Evolutionary conservation across 1,140 invertebrate species (phyloP).

Genomic region (Scaptomyza graminum): DNA sequence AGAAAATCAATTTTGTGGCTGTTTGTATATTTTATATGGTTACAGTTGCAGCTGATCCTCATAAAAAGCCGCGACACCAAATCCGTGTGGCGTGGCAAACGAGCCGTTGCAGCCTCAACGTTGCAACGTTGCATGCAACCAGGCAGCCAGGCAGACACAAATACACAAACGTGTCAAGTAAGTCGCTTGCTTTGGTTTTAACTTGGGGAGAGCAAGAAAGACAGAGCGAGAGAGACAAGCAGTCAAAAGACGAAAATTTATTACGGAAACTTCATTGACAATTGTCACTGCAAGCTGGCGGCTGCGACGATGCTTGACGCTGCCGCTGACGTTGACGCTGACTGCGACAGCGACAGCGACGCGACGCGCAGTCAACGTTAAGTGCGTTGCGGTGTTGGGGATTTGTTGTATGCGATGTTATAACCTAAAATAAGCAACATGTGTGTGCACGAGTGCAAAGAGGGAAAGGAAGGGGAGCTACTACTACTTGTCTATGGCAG

Average conservation of each 20-base stretch:
- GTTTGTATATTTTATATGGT: slow-evolving; percentile 75
- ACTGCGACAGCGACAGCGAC: slow-evolving; percentile 5
- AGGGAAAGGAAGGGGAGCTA: slow-evolving; percentile 37
- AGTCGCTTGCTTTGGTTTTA: slow-evolving; percentile 34
- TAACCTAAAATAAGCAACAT: slow-evolving; percentile 77
- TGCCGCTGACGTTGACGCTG: slow-evolving; percentile 22
- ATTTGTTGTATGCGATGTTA: slow-evolving; percentile 65
- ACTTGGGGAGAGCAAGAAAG: slow-evolving; percentile 15
- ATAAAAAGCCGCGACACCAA: slow-evolving; percentile 79
- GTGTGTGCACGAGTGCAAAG: neutral
- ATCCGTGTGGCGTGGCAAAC: slow-evolving; percentile 77
- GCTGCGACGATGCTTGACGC: slow-evolving; percentile 50
- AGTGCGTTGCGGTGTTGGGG: slow-evolving; percentile 78
- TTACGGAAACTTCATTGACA: slow-evolving; percentile 81
- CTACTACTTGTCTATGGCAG: slow-evolving; percentile 74
- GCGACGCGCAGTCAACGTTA: slow-evolving; percentile 49
- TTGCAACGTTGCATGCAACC: slow-evolving; percentile 66
- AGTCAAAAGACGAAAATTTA: slow-evolving; percentile 77
- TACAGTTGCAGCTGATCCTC: slow-evolving; percentile 79
- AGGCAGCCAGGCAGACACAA: slow-evolving; percentile 31
- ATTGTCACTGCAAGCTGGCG: slow-evolving; percentile 79
- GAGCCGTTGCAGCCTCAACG: slow-evolving; percentile 60
- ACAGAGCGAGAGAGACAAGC: slow-evolving; percentile 31
- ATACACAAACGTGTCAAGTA: slow-evolving; percentile 61
- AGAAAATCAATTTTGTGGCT: slow-evolving; percentile 30